Evolutionary conservation across 1,140 invertebrate species (phyloP), one percentile per base, ranked within the genome.

Genomic region (Drosophila arizonae): DNA sequence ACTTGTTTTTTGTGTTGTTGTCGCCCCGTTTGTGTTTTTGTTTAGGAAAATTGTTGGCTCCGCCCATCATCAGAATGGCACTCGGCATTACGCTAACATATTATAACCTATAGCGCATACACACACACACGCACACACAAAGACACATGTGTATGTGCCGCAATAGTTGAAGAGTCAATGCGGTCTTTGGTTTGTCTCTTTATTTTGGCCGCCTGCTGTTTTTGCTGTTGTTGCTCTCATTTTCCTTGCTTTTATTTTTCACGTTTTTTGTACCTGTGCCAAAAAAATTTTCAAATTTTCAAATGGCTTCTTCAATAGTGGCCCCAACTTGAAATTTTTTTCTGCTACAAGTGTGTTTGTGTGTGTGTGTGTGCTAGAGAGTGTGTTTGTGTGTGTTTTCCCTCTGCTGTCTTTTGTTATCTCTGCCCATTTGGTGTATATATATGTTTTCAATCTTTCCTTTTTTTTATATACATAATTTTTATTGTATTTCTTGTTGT

Each of bases 281-380:
- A 87, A 87, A 88, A 73, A 87, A 84, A 77, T 88, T 89, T 87
- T 89, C 84, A 87, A 87, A 87, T 87, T 87, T 87, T 87, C 84
- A 88, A 87, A 87, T 87, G 84, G 84, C 84, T 87, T 87, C 84
- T 87, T 87, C 84, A 87, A 87, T 88, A 77, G 51, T 66, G 58
- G 24, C 39, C 24, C 39, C 64, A 62, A 48, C 56, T 63, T 72
- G 54, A 77, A 56, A 70, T 58, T 73, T 50, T 39, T 39, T 39
- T 11, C 10, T 1, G 48, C 48, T 15, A 11, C 65, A 74, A 69
- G 62, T 78, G 46, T 48, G 21, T 24, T 0, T 24, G 21, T 24
- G 21, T 24, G 21, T 24, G 21, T 24, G 21, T 24, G 21, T 24
- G 0, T 24, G 21, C 1, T 21, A 21, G 21, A 21, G 21, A 21